Base-by-base conservation (phyloP, 30 jellyfish, hydroid and myxozoan genomes). In the Pelagia noctiluca region DNA sequence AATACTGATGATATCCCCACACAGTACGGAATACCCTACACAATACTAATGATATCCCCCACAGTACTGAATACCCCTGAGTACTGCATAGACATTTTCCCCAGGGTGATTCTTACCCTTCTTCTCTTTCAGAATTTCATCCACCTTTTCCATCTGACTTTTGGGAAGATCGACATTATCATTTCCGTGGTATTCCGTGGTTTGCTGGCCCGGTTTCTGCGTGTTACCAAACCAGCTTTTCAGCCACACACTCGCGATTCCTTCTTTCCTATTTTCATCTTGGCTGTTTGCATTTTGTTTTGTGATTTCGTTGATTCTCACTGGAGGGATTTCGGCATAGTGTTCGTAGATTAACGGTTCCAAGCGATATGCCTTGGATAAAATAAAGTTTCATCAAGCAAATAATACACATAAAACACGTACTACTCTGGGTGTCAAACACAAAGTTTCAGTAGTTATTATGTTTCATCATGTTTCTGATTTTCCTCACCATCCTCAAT, bases 301-400 rank as follows among this genome's bases (percentile, higher is more conserved):
- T n/a, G 97, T 71, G 3, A 86, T 83, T n/a, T 65, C 86, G 25
- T 94, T 65, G 42, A 93, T 67, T 35, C 78, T 82, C 7, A 93
- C 97, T 2, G 98, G 98, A 23, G 97, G 96, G 19, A 93, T 78
- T 25, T 87, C 64, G 1, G 95, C 76, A 50, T 93, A 93, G 54
- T 93, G 91, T 35, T 82, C 96, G 60, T 80, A 93, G 1, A 93
- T 93, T 76, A 93, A 64, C 1, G 98, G 98, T 86, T 93, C 98
- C 65, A 93, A 48, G 1, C 98, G 86, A 75, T 93, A 93, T 1
- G 98, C 98, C 98, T 93, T 28, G 2, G 77, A 22, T 26, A 23
- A 64, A 19, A 22, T 25, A 47, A 75, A 1, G 66, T 22, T 3
- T 13, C 42, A 74, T 71, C 11, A 35, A n/a, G 72, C 70, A 23